phyloP scores from a whole-genome alignment of 2,113 vertebrate species.

The Orycteropus afer region DNA sequence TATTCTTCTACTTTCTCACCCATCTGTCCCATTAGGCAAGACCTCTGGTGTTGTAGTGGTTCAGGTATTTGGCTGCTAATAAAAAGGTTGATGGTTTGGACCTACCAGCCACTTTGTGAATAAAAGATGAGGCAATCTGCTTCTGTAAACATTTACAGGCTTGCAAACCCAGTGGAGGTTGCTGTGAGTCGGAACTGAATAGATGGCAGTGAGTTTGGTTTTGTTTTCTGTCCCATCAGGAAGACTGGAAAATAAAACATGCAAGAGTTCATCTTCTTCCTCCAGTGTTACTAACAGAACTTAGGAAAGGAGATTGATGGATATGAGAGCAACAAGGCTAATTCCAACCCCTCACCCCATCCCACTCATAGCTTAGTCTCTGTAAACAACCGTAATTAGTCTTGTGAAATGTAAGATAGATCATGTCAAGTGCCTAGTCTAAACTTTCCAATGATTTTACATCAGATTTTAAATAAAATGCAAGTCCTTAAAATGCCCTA shows the following conservation, averaged over 20 bases:
- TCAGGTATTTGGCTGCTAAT: too few relatives aligned
- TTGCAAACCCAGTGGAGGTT: too few relatives aligned
- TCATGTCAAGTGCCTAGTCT: neutral
- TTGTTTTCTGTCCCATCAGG: neutral
- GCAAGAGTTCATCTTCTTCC: neutral
- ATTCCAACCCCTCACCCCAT: neutral
- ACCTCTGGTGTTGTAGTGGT: too few relatives aligned
- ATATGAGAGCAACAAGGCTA: neutral
- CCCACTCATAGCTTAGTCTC: neutral
- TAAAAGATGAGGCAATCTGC: too few relatives aligned
- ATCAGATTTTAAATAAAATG: neutral
- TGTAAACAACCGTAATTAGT: neutral
- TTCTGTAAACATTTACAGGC: too few relatives aligned
- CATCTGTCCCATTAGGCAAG: too few relatives aligned
- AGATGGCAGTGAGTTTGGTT: too few relatives aligned
- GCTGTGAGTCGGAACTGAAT: too few relatives aligned
- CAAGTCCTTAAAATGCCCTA: neutral
- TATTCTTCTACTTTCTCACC: neutral
- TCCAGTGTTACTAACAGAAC: neutral
- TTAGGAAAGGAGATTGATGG: neutral
- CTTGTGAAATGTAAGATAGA: neutral
- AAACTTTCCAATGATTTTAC: neutral
- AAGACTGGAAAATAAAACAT: neutral
- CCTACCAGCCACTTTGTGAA: too few relatives aligned
- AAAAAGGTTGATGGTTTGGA: too few relatives aligned